Evolutionary conservation across 30 jellyfish, hydroid and myxozoan genomes (phyloP).

Genomic region (Chrysaora quinquecirrha): DNA sequence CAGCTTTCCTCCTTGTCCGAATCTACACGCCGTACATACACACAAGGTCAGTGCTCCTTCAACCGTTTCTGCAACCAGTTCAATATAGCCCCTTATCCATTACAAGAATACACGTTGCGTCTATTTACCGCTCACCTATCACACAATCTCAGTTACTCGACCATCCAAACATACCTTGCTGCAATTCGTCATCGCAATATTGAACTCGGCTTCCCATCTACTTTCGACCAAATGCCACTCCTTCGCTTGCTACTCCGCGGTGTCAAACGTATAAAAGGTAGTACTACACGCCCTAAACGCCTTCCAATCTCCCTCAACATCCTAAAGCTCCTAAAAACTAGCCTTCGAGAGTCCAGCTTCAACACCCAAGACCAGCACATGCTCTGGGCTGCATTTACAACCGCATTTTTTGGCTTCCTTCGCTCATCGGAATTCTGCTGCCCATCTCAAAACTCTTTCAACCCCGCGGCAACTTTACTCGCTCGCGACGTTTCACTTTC

Average conservation of each 20-base stretch:
- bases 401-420: constrained; percentile 1
- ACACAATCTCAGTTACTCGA: not conserved
- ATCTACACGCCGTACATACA: not conserved
- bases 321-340: not conserved
- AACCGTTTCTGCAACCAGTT: not conserved
- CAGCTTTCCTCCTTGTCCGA: not conserved
- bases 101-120: not conserved
- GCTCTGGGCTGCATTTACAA: constrained; percentile 3
- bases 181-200: not conserved
- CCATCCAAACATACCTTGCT: not conserved
- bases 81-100: not conserved
- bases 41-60: not conserved
- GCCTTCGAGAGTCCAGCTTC: not conserved
- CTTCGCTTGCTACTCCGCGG: not conserved
- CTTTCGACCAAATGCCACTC: not conserved
- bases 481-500: not conserved
- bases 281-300: not conserved
- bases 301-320: not conserved
- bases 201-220: not conserved
- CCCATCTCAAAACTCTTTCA: not conserved
- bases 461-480: constrained; percentile 6
- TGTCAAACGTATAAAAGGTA: not conserved
- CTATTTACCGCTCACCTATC: not conserved
- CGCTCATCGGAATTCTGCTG: constrained; percentile 8
- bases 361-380: not conserved